phyloP scores from a whole-genome alignment of 2,113 vertebrate species.

The Callospermophilus lateralis region DNA sequence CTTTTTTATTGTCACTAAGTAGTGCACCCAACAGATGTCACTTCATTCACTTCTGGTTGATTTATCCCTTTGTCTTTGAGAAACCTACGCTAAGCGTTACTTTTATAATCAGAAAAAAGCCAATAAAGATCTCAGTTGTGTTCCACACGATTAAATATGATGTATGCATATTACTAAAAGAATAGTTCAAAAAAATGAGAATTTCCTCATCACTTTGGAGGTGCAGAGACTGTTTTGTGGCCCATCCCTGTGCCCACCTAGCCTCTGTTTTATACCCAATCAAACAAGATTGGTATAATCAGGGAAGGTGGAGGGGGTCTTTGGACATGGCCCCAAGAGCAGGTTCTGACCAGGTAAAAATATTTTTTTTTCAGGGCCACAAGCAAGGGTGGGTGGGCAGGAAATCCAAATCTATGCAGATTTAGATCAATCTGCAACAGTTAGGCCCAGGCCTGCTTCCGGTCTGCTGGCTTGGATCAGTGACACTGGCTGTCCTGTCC shows the following conservation, averaged over 20 bases:
- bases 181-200: background rate
- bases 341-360: background rate
- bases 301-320: background rate
- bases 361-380: no score
- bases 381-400: conserved; percentile 19
- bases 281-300: background rate
- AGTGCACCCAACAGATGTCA: background rate
- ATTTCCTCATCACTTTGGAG: background rate
- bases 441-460: background rate
- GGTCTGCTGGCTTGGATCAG: background rate
- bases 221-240: background rate
- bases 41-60: conserved; percentile 40
- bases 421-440: background rate
- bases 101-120: background rate
- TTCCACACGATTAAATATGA: background rate
- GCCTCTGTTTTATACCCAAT: background rate
- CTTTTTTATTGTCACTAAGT: background rate
- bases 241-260: background rate
- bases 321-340: background rate
- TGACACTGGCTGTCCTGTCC: background rate
- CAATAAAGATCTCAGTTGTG: background rate
- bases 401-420: conserved; percentile 20
- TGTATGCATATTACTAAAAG: background rate
- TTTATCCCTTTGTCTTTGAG: conserved; percentile 23
- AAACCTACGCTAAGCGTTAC: no score